Conservation (phyloP, 2,888 invertebrate species). For the Phragmatobia fuliginosa region DNA sequence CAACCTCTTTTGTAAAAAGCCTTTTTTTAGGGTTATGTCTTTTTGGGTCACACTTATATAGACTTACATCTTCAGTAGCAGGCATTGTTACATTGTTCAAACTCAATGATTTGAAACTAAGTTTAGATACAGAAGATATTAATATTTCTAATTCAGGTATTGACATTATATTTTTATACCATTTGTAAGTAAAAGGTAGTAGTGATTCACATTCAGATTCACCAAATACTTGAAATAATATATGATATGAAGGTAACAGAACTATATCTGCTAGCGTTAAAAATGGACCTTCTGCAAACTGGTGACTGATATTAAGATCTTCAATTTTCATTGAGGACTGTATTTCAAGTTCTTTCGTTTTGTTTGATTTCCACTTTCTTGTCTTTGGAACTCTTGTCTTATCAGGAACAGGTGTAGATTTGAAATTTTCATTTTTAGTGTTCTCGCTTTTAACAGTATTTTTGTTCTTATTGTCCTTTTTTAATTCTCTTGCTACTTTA, state of each 20-base stretch:
- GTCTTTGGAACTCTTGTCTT: constrained; percentile 65
- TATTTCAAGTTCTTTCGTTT: constrained; percentile 71
- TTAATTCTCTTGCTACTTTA: constrained; percentile 89
- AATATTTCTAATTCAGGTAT: constrained; percentile 57
- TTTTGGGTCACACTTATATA: constrained; percentile 93
- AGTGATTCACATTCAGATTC: constrained; percentile 62
- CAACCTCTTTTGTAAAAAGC: constrained; percentile 91
- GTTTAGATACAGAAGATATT: constrained; percentile 43
- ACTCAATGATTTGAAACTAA: constrained; percentile 41
- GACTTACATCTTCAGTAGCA: constrained; percentile 86
- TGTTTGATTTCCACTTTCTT: constrained; percentile 83
- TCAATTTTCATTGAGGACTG: constrained; percentile 79
- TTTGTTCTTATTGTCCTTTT: constrained; percentile 65
- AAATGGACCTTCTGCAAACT: constrained; percentile 93
- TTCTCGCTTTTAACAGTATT: constrained; percentile 35
- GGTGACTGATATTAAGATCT: constrained; percentile 88
- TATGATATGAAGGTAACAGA: constrained; percentile 90
- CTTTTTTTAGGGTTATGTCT: constrained; percentile 91
- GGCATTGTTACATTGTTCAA: constrained; percentile 73
- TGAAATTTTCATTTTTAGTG: neutral
- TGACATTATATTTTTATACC: constrained; percentile 83
- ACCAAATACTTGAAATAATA: constrained; percentile 85
- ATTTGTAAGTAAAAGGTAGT: constrained; percentile 88
- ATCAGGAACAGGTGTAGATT: constrained; percentile 27
- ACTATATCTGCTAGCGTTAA: constrained; percentile 95